A percentile compares a stretch with the other conserved stretches of the same genome.
phyloP scores from a whole-genome alignment of 2,888 invertebrate species.

The Lissocephala sabroskyi region DNA sequence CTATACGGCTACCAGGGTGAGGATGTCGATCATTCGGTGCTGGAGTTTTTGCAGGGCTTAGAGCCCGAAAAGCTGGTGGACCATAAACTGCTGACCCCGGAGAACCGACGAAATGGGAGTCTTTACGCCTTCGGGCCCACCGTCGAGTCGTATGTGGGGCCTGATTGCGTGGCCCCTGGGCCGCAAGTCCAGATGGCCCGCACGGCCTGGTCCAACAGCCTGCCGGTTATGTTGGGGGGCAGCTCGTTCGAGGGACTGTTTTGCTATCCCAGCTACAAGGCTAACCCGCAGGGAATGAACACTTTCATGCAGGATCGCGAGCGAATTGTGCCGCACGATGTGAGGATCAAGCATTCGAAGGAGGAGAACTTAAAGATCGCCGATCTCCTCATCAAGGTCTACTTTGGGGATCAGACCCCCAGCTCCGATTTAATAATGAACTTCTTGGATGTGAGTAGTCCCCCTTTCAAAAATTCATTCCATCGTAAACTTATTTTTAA shows the following conservation, averaged over 20 bases:
- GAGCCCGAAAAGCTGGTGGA: constrained; percentile 48
- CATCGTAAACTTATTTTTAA: background rate
- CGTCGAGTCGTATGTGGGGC: constrained; percentile 62
- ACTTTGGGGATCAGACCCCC: constrained; percentile 53
- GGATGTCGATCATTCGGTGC: constrained; percentile 66
- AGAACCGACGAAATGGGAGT: constrained; percentile 51
- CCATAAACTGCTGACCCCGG: constrained; percentile 50
- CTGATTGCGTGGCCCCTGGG: constrained; percentile 58
- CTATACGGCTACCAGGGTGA: constrained; percentile 63
- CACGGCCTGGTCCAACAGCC: constrained; percentile 62
- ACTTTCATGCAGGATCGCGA: constrained; percentile 31
- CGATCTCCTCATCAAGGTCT: constrained; percentile 46
- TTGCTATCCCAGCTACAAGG: constrained; percentile 51
- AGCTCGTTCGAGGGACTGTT: constrained; percentile 68
- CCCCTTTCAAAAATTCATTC: background rate
- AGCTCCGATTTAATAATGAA: constrained; percentile 23
- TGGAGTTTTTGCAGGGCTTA: constrained; percentile 66
- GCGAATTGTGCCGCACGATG: constrained; percentile 37
- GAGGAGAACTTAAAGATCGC: constrained; percentile 55
- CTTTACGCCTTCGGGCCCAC: constrained; percentile 63
- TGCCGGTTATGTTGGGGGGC: constrained; percentile 67
- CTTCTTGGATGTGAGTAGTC: constrained; percentile 38
- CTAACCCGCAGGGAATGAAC: constrained; percentile 34
- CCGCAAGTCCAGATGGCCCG: constrained; percentile 58
- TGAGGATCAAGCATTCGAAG: constrained; percentile 22